Percentiles rank a stretch among this genome's conserved stretches.
Conservation (phyloP, 2,888 invertebrate genomes). For the Drosophila borealis region DNA sequence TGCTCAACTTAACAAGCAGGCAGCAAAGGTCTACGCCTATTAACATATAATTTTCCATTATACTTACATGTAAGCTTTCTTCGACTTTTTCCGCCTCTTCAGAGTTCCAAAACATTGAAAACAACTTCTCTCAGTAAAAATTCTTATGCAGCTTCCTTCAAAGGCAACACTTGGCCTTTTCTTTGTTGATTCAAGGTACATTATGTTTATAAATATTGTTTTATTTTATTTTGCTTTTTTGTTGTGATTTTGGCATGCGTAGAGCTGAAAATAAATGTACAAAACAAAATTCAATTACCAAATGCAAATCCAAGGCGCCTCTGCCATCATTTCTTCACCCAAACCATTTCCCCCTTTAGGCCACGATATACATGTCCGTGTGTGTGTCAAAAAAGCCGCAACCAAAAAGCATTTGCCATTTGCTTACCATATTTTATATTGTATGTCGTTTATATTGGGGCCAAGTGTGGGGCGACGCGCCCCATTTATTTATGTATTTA, state of each 20-base stretch:
- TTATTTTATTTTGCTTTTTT: neutral
- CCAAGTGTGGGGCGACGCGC: slow-evolving; percentile 58
- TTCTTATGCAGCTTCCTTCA: slow-evolving; percentile 22
- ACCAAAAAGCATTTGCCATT: slow-evolving; percentile 67
- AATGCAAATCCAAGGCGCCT: slow-evolving; percentile 72
- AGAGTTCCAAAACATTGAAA: neutral
- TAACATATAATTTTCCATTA: no score
- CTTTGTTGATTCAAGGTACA: slow-evolving; percentile 32
- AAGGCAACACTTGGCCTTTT: slow-evolving; percentile 36
- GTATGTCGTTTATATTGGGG: slow-evolving; percentile 35
- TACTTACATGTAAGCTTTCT: neutral
- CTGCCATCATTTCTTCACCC: slow-evolving; percentile 11
- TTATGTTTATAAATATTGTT: slow-evolving; percentile 14
- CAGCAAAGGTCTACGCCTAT: no score
- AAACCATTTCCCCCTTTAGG: neutral
- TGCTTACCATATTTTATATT: slow-evolving; percentile 68
- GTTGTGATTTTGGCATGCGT: slow-evolving; percentile 56
- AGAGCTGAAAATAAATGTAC: slow-evolving; percentile 64
- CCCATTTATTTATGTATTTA: slow-evolving; percentile 69
- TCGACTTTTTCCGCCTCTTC: no score
- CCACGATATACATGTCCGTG: slow-evolving; percentile 27
- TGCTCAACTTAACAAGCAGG: no score
- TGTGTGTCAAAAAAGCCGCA: slow-evolving; percentile 65
- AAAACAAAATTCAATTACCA: slow-evolving; percentile 79
- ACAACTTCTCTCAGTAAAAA: neutral